Conservation (phyloP, 2,888 invertebrate genomes). For the Hanleya hanleyi region DNA sequence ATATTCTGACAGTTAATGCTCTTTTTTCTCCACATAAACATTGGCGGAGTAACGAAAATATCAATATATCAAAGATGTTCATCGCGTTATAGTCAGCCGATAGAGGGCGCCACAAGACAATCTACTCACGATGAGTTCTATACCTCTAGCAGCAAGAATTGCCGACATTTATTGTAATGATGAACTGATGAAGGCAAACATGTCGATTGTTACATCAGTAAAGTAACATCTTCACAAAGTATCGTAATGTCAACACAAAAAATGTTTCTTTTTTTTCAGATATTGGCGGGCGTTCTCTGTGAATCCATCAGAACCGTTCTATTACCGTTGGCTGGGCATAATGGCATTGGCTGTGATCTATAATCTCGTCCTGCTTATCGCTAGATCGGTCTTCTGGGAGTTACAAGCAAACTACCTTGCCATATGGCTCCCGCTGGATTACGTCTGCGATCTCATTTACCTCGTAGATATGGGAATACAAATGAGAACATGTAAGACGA, state of each 20-base stretch:
- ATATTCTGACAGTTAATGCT: too few species aligned
- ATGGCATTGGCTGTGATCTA: slow-evolving; percentile 92
- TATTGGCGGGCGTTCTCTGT: slow-evolving; percentile 75
- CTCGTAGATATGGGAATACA: slow-evolving; percentile 89
- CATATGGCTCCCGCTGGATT: slow-evolving; percentile 89
- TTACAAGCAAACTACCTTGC: slow-evolving; percentile 82
- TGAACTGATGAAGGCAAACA: too few species aligned
- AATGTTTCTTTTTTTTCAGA: slow-evolving; percentile 43
- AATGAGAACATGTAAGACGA: slow-evolving; percentile 94
- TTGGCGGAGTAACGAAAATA: too few species aligned
- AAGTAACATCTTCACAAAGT: too few species aligned
- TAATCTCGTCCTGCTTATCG: slow-evolving; percentile 92
- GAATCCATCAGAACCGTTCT: slow-evolving; percentile 85
- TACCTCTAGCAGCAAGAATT: too few species aligned
- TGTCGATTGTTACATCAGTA: too few species aligned
- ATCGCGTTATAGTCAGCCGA: too few species aligned
- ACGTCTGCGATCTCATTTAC: slow-evolving; percentile 90
- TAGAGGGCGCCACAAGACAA: too few species aligned
- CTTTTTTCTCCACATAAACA: too few species aligned
- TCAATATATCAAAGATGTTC: too few species aligned
- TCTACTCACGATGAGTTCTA: too few species aligned
- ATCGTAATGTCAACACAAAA: neutral
- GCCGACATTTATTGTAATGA: too few species aligned
- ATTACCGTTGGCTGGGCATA: slow-evolving; percentile 92
- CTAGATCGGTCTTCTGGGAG: slow-evolving; percentile 93